These are phyloP conservation scores for Siniperca knerii DNA, from an alignment of 2,113 vertebrate genomes.

Conservation along the genomic window DNA sequence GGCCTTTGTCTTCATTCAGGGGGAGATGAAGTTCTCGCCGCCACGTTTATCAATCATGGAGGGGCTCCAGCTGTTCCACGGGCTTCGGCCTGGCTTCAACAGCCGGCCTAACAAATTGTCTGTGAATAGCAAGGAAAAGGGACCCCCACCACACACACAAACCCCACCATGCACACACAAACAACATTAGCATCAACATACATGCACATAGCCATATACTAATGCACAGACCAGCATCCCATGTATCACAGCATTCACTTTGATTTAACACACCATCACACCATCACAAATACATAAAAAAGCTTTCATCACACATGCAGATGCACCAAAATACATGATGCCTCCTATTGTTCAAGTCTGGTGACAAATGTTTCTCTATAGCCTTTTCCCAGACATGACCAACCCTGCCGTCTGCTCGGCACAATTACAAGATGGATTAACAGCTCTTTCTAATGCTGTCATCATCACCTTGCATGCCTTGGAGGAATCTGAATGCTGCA, in stretches of 20 bases:
- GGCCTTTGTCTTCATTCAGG: slow-evolving; percentile 99
- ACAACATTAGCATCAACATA: slow-evolving; percentile 52
- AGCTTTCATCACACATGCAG: slow-evolving; percentile 37
- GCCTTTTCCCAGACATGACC: slow-evolving; percentile 91
- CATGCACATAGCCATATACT: slow-evolving; percentile 9
- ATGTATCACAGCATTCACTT: slow-evolving; percentile 17
- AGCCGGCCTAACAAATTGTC: slow-evolving; percentile 99
- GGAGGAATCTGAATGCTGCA: slow-evolving; percentile 66
- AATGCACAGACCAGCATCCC: slow-evolving; percentile 20
- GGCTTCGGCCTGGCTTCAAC: slow-evolving; percentile 96
- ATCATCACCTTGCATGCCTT: slow-evolving; percentile 75
- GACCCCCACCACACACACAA: slow-evolving; percentile 70
- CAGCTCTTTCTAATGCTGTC: slow-evolving; percentile 69
- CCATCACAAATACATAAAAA: slow-evolving; percentile 25
- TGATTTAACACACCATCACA: neutral
- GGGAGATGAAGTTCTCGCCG: slow-evolving; percentile 97
- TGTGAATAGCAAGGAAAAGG: slow-evolving; percentile 94
- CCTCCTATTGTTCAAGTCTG: slow-evolving; percentile 94
- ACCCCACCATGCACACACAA: slow-evolving; percentile 23
- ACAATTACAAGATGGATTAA: slow-evolving; percentile 80
- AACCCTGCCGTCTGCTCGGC: slow-evolving; percentile 91
- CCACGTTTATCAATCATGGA: slow-evolving; percentile 99
- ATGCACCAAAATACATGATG: slow-evolving; percentile 50
- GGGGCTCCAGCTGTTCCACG: slow-evolving; percentile 99
- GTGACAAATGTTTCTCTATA: slow-evolving; percentile 94